Evolutionary conservation across 2,888 invertebrate species (phyloP).

Genomic region (Creontiades dilutus): DNA sequence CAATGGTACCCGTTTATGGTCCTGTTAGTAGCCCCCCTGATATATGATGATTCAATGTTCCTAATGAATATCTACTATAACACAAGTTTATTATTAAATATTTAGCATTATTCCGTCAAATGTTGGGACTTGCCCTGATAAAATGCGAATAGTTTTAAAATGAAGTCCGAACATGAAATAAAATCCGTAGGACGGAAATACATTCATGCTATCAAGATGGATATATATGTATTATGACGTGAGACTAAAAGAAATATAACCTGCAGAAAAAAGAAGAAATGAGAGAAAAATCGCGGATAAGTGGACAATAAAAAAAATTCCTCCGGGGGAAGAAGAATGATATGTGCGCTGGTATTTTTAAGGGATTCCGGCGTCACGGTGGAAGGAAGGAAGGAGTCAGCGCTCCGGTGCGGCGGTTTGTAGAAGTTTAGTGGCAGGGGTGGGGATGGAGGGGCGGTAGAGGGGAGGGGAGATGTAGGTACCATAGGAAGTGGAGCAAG

Average conservation of each 20-base stretch:
- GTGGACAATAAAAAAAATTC: slow-evolving; percentile 3
- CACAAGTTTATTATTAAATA: no score
- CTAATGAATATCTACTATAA: no score
- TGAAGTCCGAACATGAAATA: not conserved
- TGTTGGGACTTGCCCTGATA: no score
- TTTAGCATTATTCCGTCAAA: no score
- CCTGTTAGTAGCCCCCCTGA: no score
- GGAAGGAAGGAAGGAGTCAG: slow-evolving; percentile 29
- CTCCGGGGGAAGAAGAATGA: slow-evolving; percentile 15
- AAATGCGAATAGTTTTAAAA: no score
- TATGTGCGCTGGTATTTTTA: slow-evolving; percentile 48
- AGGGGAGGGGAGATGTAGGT: not conserved
- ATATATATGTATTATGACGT: not conserved
- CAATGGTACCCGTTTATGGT: no score
- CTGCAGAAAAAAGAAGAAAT: slow-evolving; percentile 16
- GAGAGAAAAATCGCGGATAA: slow-evolving; percentile 32
- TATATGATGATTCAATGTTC: no score
- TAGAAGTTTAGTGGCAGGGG: not conserved
- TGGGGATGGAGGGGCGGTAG: not conserved
- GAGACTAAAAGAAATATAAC: slow-evolving; percentile 26
- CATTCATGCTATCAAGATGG: not conserved
- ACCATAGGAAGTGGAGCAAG: slow-evolving; percentile 21
- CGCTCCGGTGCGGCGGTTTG: slow-evolving; percentile 36
- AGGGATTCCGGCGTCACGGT: slow-evolving; percentile 25
- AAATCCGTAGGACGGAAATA: slow-evolving; percentile 23